A percentile compares a stretch with the other conserved stretches of the same genome.
Evolutionary conservation across 2,113 vertebrate species (phyloP).

Genomic region (Nothocercus nigrocapillus): DNA sequence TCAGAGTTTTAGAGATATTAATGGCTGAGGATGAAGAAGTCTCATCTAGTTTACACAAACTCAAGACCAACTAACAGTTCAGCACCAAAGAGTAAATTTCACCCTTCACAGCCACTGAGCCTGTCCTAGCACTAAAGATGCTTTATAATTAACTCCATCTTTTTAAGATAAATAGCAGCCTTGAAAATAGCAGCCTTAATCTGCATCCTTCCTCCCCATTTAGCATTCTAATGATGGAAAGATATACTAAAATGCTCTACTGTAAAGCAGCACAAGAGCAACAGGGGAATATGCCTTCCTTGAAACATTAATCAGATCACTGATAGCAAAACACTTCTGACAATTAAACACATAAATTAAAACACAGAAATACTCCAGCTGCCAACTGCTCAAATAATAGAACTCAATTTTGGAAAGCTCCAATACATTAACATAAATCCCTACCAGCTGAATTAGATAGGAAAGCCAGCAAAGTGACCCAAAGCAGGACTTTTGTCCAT

Average conservation of each 20-base stretch:
- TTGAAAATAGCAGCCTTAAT: neutral
- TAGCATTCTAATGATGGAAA: neutral
- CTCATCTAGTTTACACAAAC: neutral
- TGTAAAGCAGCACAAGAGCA: neutral
- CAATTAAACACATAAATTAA: slow-evolving; percentile 12
- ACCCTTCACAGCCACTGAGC: neutral
- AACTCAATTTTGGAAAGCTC: neutral
- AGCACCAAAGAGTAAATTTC: neutral
- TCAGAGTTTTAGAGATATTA: neutral
- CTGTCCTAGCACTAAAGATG: neutral
- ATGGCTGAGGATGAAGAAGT: neutral
- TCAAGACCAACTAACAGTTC: neutral
- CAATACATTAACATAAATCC: neutral
- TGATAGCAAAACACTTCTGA: neutral
- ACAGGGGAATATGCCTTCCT: neutral
- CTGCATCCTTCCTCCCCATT: neutral
- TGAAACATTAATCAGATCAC: neutral
- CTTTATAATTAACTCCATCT: neutral
- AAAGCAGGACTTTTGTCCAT: neutral
- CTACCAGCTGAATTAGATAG: neutral
- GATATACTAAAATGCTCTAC: neutral
- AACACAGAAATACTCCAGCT: neutral
- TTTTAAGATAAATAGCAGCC: neutral
- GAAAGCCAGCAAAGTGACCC: neutral
- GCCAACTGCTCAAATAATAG: neutral